These are phyloP conservation scores for Crossaster papposus DNA, from an alignment of 53 echinoderm and acorn worm species.

Conservation along the genomic window DNA sequence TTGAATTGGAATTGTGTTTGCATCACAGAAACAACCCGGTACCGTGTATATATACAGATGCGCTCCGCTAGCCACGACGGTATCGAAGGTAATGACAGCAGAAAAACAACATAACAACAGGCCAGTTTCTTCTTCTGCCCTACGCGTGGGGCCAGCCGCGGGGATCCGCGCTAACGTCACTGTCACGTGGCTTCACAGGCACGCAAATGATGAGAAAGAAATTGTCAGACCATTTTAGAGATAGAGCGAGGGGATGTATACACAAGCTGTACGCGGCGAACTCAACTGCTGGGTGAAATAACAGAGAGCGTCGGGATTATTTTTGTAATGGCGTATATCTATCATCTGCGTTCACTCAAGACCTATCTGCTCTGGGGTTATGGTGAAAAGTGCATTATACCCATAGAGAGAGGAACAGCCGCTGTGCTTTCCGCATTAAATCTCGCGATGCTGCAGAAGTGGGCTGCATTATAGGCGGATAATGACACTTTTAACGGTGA, in stretches of 20 bases:
- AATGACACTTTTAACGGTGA: neutral
- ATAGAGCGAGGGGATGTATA: neutral
- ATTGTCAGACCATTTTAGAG: neutral
- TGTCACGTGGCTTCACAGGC: constrained; percentile 33
- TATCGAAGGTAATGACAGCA: neutral
- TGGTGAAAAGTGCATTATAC: neutral
- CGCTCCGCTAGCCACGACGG: neutral
- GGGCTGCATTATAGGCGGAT: neutral
- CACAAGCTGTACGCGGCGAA: neutral
- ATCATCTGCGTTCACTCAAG: neutral
- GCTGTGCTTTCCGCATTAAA: neutral
- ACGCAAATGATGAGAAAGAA: constrained; percentile 9
- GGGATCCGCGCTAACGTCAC: constrained; percentile 18
- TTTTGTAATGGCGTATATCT: neutral
- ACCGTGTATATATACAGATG: neutral
- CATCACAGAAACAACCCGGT: neutral
- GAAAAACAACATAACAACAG: neutral
- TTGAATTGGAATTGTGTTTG: neutral
- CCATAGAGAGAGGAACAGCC: neutral
- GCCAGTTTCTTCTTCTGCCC: neutral
- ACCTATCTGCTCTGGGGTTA: neutral
- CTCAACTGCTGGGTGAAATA: neutral
- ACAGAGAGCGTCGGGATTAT: neutral
- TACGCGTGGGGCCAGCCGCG: neutral
- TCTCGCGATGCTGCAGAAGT: neutral